These are phyloP conservation scores for Orientallactaga sibirica DNA, from an alignment of 2,797 vertebrate genomes.

Conservation along the genomic window DNA sequence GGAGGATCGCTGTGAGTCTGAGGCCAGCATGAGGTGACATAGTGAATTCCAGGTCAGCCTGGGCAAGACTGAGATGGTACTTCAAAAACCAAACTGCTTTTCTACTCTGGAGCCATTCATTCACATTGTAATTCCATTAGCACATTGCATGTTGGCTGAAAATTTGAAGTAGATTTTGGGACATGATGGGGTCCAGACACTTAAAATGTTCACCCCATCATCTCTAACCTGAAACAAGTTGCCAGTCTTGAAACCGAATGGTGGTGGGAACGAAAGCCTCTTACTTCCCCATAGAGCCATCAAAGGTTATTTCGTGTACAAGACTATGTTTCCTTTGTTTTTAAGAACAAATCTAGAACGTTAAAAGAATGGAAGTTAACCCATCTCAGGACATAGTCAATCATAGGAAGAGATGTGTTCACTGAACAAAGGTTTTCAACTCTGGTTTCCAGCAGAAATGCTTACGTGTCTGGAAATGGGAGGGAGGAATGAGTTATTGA, in stretches of 20 bases:
- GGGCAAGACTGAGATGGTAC: no score
- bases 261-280: not conserved
- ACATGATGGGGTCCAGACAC: not conserved
- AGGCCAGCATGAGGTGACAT: no score
- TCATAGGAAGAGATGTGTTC: not conserved
- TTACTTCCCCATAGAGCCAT: not conserved
- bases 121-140: slow-evolving; percentile 44
- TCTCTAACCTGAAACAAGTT: not conserved
- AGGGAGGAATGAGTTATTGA: not conserved
- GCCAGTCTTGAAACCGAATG: slow-evolving; percentile 35
- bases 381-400: not conserved
- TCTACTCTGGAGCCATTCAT: not conserved
- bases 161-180: slow-evolving; percentile 23
- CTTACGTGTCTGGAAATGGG: not conserved
- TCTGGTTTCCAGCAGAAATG: not conserved
- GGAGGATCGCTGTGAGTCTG: no score
- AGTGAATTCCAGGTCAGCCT: no score
- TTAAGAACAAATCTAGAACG: not conserved
- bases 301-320: not conserved
- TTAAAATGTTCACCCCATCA: not conserved
- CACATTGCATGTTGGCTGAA: slow-evolving; percentile 16
- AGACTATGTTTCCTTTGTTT: not conserved
- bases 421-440: not conserved
- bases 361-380: not conserved
- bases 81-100: not conserved